Base-by-base conservation (phyloP, 2,888 invertebrate genomes). In the Lysandra bellargus region DNA sequence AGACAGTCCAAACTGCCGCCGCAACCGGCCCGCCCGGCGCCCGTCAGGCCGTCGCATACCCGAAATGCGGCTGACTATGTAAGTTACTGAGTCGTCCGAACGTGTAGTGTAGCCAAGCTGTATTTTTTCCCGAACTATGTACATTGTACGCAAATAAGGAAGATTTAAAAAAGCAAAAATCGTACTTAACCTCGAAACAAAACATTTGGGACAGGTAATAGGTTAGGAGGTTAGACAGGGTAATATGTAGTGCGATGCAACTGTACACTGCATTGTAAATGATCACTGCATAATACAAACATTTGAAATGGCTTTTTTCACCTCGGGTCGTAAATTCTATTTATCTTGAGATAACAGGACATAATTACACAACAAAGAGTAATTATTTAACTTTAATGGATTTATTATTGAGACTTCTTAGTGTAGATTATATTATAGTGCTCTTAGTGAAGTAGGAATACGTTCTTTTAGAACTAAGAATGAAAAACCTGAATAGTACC, bases 1-100 rank as follows among this genome's bases (percentile, higher is more conserved):
- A 90, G 95, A 81, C 93, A 94, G 84, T 79, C 90, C 80, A 94
- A 94, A 84, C 92, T 94, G 80, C 94, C 94, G 9, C 94, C 94
- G 12, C 94, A 94, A 82, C 94, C 93, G 1, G 91, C 87, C 53
- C 88, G 92, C 49, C 92, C 93, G 64, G 92, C 93, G 74, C 94
- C 94, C 1, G 87, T 88, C 17, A 88, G 94, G 69, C 94, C 93
- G 23, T 85, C 88, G 14, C 88, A 92, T 81, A 87, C 83, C 83
- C 90, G 89, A 85, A 88, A 91, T 82, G 83, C 89, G 82, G 89
- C 88, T 81, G 89, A 88, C 82, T 92, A 90, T 86, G 95, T 95
- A 90, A 92, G 93, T 91, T 79, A 23, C 44, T 7, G 40, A 78
- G 78, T 53, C 33, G 69, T 17, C 33, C 30, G 79, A 44, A 75